phyloP scores from a whole-genome alignment of 2,797 vertebrate genomes.

The Leptatherina wallacei region DNA sequence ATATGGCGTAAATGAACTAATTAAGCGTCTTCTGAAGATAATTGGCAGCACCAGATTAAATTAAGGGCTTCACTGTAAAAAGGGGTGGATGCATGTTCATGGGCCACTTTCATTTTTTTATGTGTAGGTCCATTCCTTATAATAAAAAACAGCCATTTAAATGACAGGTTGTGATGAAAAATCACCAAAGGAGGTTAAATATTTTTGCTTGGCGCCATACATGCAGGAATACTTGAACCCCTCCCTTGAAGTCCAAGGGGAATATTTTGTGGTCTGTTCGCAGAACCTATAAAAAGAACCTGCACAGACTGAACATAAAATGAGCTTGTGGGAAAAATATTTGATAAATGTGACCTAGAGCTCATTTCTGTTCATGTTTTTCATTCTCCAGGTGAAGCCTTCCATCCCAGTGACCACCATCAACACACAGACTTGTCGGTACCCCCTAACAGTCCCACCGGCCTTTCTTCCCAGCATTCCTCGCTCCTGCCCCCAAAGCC shows the following conservation, averaged over 20 bases:
- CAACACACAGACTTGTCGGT: conserved; percentile 95
- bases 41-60: no score
- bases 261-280: neutral
- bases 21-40: neutral
- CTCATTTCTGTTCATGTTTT: neutral
- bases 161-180: no score
- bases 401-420: conserved; percentile 93
- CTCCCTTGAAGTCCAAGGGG: neutral
- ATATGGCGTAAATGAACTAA: neutral
- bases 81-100: neutral
- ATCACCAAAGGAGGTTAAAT: no score
- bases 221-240: neutral
- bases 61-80: neutral
- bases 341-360: neutral
- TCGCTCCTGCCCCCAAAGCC: conserved; percentile 88
- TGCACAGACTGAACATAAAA: neutral
- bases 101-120: neutral
- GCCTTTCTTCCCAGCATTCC: conserved; percentile 91
- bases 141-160: no score
- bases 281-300: neutral
- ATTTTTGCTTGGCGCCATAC: neutral
- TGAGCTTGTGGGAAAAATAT: neutral
- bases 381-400: conserved; percentile 90
- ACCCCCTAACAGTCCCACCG: conserved; percentile 97
- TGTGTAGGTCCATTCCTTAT: neutral